phyloP scores from a whole-genome alignment of 2,113 vertebrate species.

The Merops nubicus region DNA sequence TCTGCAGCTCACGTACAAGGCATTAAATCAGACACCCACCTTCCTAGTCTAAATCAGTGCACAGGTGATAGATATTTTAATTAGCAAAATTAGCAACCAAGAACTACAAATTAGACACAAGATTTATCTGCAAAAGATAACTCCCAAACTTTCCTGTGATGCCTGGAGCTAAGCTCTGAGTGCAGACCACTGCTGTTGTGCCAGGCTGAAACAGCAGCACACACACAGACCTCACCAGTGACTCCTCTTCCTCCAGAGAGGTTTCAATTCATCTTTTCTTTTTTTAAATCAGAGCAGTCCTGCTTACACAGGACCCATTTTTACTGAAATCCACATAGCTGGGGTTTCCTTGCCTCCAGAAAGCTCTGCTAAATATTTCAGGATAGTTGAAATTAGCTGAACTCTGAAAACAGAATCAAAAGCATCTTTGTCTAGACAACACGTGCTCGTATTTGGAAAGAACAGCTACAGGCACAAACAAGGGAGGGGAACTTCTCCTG shows the following conservation, averaged over 20 bases:
- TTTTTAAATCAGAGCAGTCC: background rate
- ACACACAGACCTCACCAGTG: rapidly evolving
- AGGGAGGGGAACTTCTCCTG: background rate
- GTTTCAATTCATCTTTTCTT: background rate
- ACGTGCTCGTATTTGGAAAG: rapidly evolving
- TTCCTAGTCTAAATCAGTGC: background rate
- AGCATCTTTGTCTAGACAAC: background rate
- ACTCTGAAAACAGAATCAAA: background rate
- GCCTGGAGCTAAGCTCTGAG: background rate
- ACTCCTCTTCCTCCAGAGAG: background rate
- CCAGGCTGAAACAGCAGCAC: background rate
- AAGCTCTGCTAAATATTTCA: background rate
- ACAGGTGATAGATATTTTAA: slow-evolving; percentile 33
- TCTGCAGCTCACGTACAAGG: background rate
- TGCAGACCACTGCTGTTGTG: background rate
- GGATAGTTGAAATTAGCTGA: background rate
- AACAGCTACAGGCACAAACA: background rate
- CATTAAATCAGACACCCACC: background rate
- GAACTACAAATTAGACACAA: slow-evolving; percentile 1
- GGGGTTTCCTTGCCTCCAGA: background rate
- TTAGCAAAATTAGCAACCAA: slow-evolving; percentile 51
- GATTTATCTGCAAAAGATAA: slow-evolving; percentile 9
- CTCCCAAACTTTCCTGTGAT: background rate
- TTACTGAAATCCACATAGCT: background rate
- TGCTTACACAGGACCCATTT: background rate